phyloP scores from a whole-genome alignment of 1,140 invertebrate species.

The Drosophila repletoides region DNA sequence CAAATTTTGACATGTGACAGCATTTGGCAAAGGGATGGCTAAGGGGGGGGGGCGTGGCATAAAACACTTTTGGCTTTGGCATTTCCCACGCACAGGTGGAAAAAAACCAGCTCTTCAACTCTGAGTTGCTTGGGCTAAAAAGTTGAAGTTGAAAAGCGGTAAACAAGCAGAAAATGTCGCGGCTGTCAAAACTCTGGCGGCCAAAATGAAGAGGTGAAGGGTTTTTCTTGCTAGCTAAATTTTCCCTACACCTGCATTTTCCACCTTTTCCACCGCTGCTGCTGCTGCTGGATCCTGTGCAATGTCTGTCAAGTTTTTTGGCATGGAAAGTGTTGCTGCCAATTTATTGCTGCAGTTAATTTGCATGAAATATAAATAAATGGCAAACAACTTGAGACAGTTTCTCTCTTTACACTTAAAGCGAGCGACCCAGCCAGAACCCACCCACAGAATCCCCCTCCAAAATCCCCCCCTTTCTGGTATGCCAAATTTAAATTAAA shows the following conservation, averaged over 20 bases:
- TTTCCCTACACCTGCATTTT: not conserved
- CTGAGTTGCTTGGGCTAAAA: constrained; percentile 32
- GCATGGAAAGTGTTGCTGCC: constrained; percentile 60
- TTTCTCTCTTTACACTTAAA: constrained; percentile 37
- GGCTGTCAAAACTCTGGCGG: constrained; percentile 60
- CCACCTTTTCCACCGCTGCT: not conserved
- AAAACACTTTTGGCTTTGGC: constrained; percentile 29
- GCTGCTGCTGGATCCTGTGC: constrained; percentile 17
- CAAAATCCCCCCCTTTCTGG: constrained; percentile 6
- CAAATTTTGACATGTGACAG: constrained; percentile 65
- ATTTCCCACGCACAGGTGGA: constrained; percentile 23
- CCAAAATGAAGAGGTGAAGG: constrained; percentile 9
- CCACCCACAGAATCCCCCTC: not conserved
- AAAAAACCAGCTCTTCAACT: constrained; percentile 38
- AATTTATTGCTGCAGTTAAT: constrained; percentile 79
- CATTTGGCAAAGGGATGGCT: constrained; percentile 9
- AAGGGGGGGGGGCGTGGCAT: constrained; percentile 1
- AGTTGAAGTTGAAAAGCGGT: constrained; percentile 70
- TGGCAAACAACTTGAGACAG: constrained; percentile 66
- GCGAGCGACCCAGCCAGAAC: constrained; percentile 12
- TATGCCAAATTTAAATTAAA: constrained; percentile 67
- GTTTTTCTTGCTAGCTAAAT: constrained; percentile 18
- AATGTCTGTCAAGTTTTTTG: constrained; percentile 46
- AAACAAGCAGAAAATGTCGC: constrained; percentile 78
- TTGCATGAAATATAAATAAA: constrained; percentile 81